Base-by-base conservation (phyloP, 2,113 vertebrate genomes). In the Stegastes partitus region DNA sequence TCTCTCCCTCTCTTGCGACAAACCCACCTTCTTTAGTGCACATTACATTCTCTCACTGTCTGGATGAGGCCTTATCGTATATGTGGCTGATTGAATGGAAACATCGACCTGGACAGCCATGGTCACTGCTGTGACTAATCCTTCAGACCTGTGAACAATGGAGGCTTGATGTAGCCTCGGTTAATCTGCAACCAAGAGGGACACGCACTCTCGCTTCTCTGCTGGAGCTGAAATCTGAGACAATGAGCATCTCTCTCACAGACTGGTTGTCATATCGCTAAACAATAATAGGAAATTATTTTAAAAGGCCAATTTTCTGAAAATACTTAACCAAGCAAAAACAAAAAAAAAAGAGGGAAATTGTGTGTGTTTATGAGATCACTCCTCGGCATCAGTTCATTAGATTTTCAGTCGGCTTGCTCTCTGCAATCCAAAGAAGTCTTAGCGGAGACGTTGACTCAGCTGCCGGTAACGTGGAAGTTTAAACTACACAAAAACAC, bases 41-140 rank as follows among this genome's bases (percentile, higher is more conserved):
- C 12, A 3, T 21, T 50, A 49, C 16, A 1, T 26, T 45, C 51
- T 55, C 34, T 49, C 50, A 62, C 39, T 39, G 12, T 65, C 37
- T 19, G 53, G 67, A 47, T 4, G 10, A 61, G 80, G 50, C 23
- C 37, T 53, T 50, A 51, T 16, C 18, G 15, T 50, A 26, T 44
- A 59, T 69, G 58, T n/a, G 26, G 16, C 19, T 25, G 22, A 28
- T 44, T 57, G 59, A 58, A 77, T 58, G 70, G 61, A 82, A 59
- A 56, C 51, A 39, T 71, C 19, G 34, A 64, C 73, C 76, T 59
- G 58, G 10, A 45, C 67, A 14, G 64, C 42, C 45, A 4, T 11
- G 49, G 59, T 70, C 65, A 45, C 42, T 21, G 11, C 74, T 83
- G 77, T 81, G 91, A 85, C 77, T 82, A 82, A 89, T 88, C 59